Evolutionary conservation across 2,113 vertebrate genomes (phyloP).

Genomic region (Pleuronectes platessa): DNA sequence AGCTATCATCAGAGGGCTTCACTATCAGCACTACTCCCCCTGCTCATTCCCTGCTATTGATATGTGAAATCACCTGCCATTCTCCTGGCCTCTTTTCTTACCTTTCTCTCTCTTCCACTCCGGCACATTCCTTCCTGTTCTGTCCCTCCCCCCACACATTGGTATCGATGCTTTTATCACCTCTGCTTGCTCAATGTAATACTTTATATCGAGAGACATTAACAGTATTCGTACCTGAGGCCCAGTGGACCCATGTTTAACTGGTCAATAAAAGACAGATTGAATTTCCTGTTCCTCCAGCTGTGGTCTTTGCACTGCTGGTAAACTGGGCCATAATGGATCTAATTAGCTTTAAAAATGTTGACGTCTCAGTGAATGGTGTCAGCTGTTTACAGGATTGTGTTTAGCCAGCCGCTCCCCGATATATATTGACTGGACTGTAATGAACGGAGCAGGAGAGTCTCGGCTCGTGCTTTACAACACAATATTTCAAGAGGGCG

Average conservation of each 20-base stretch:
- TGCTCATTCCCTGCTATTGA: conserved; percentile 23
- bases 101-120: background rate
- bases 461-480: background rate
- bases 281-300: background rate
- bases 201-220: background rate
- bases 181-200: conserved; percentile 17
- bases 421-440: conserved; percentile 29
- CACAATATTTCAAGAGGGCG: background rate
- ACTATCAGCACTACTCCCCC: conserved; percentile 33
- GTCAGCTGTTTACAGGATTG: conserved; percentile 32
- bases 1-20: conserved; percentile 52
- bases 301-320: conserved; percentile 9
- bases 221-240: background rate
- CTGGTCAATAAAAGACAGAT: conserved; percentile 26
- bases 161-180: conserved; percentile 19
- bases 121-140: background rate
- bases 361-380: conserved; percentile 3
- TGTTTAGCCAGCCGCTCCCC: conserved; percentile 20
- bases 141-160: conserved; percentile 15
- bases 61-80: conserved; percentile 29
- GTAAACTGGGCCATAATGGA: conserved; percentile 34
- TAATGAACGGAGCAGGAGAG: background rate
- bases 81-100: background rate
- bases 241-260: conserved; percentile 14
- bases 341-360: conserved; percentile 49